Evolutionary conservation across 2,113 vertebrate species (phyloP).

Genomic region (Lamprotornis superbus): DNA sequence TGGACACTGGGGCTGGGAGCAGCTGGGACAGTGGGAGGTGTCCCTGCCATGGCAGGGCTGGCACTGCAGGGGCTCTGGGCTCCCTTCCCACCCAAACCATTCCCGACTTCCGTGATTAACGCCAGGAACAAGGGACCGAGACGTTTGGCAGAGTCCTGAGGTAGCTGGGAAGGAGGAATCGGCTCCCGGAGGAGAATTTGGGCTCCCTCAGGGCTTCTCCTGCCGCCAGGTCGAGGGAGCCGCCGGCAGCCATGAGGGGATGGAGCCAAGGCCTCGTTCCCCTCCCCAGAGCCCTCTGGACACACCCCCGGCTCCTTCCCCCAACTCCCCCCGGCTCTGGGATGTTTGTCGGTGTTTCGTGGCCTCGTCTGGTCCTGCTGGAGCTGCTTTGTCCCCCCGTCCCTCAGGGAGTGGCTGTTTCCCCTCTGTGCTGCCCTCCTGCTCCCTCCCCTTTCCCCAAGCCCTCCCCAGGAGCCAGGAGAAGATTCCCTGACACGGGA

Average conservation of each 20-base stretch:
- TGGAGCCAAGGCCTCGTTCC: fast-evolving
- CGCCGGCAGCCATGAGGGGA: fast-evolving
- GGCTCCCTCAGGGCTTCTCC: background rate
- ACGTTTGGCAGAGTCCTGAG: background rate
- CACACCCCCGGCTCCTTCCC: background rate
- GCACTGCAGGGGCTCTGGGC: fast-evolving
- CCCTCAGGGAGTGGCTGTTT: background rate
- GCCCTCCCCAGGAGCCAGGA: too few relatives aligned
- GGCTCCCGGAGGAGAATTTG: fast-evolving
- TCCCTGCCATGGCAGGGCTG: background rate
- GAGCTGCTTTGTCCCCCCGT: fast-evolving
- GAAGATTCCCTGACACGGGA: too few relatives aligned
- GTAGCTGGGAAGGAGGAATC: background rate
- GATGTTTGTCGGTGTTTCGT: fast-evolving
- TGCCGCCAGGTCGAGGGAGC: fast-evolving
- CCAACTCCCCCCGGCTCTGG: background rate
- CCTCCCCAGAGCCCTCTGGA: background rate
- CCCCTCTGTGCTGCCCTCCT: background rate
- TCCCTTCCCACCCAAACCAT: fast-evolving
- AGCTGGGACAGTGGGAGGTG: background rate
- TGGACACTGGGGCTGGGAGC: background rate
- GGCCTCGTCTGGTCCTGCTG: background rate
- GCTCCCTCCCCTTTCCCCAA: too few relatives aligned
- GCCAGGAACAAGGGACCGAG: background rate
- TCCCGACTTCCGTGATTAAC: fast-evolving